Base-by-base conservation (phyloP, 64 coral and sea anemone genomes). In the Montipora sp. region DNA sequence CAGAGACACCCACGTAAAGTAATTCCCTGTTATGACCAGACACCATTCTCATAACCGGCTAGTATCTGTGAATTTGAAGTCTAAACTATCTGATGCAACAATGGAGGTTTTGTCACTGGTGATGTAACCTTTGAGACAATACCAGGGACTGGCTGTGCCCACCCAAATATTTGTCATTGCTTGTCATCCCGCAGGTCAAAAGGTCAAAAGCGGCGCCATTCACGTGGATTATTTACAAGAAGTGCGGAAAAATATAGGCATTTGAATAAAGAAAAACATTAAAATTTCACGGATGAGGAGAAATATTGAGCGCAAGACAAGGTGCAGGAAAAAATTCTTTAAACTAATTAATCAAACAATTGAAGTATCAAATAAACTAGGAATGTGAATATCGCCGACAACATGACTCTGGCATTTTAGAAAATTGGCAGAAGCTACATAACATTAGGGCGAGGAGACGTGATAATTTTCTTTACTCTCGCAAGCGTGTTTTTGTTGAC, bases 391-490 rank as follows among this genome's bases (percentile, higher is more conserved):
- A 2, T 36, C 36, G 36, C 36, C 1, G 36, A 36, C 36, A 36
- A 2, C 36, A 36, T 2, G 36, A 36, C 36, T 36, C 36, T 36
- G 36, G 36, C 2, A 36, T 36, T 36, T 36, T 36, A 36, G 36
- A 36, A 36, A 36, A 36, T 36, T 36, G 36, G 36, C 2, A 36
- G 36, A 36, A 36, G 36, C 36, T 36, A 36, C 36, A 36, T 36
- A 36, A 36, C 36, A 36, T 36, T 36, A 36, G 63, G 61, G 3
- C 44, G 15, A 47, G 60, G 13, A 11, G 60, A 15, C 44, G 22
- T 2, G 73, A 46, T 75, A 75, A 75, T 75, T 45, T 45, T 46
- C 73, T 85, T 21, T n/a, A 21, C 49, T 85, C 44, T 85, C 45
- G 7, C 47, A 20, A 85, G 3, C 65, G 1, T 5, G 27, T 16